Base-by-base conservation (phyloP, 2,797 vertebrate species). In the Masticophis lateralis region DNA sequence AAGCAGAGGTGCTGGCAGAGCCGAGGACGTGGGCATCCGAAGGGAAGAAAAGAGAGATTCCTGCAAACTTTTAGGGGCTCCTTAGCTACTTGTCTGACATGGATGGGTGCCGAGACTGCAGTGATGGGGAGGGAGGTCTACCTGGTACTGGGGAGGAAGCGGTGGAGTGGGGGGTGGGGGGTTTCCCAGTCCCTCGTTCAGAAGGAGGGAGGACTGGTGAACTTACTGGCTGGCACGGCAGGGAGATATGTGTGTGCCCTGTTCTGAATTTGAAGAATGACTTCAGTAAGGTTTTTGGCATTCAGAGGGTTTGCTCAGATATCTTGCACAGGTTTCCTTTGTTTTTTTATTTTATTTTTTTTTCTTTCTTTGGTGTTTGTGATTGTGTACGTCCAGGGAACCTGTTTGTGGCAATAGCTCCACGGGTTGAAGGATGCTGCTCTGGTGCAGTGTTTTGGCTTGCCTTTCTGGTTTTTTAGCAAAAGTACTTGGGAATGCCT, bases 401-500 rank as follows among this genome's bases (percentile, higher is more conserved):
- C 9, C 20, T 47, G 74, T 83, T 12, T 12, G 20, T 32, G 53
- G 37, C 12, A 14, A 32, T 7, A 55, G 43, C 43, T 56, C 7
- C 37, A 16, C 8, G 32, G 37, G 47, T 60, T 91, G 37, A 28
- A 12, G 27, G 4, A 59, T 7, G 20, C 8, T 32, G 11, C 59
- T 28, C 18, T 51, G 66, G 16, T 47, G 90, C 47, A 55, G 55
- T 13, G 25, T 56, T 79, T 91, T 86, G 66, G 4, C 27, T 57
- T 37, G 47, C 10, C 18, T 11, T 90, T 96, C 92, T 3, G 43
- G 3, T 91, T 94, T 51, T 47, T 89, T 43, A 1, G 59, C 56
- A 37, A 56, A 92, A 94, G 91, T 79, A 90, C 32, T 59, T 51
- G 79, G 86, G 94, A 14, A 66, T 93, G 94, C 92, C 87, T 94